Evolutionary conservation across 2,113 vertebrate species (phyloP).

Genomic region (Nettapus auritus): DNA sequence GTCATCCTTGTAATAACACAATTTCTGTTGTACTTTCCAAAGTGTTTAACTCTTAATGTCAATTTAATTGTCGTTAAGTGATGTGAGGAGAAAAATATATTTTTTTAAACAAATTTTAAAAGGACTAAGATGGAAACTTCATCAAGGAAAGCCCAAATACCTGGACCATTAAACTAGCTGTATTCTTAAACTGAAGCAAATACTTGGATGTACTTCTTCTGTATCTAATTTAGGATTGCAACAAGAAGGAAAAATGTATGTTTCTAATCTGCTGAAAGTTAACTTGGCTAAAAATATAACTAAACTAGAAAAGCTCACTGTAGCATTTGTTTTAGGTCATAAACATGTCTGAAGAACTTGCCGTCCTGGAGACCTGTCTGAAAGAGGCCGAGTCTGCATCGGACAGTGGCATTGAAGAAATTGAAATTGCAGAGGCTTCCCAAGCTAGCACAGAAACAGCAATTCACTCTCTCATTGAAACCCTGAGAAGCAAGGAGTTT

Average conservation of each 20-base stretch:
- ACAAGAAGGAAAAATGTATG: neutral
- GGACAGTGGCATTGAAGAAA: slow-evolving; percentile 82
- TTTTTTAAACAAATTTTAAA: neutral
- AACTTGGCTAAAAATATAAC: neutral
- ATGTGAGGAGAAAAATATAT: neutral
- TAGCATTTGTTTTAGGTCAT: slow-evolving; percentile 83
- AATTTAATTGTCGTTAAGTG: neutral
- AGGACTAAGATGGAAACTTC: neutral
- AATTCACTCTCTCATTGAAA: slow-evolving; percentile 94
- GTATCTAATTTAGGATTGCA: neutral
- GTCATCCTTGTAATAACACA: neutral
- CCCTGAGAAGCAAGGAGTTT: slow-evolving; percentile 89
- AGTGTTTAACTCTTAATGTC: neutral
- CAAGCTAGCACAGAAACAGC: slow-evolving; percentile 92
- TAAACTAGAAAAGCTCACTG: neutral
- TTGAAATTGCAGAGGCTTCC: slow-evolving; percentile 85
- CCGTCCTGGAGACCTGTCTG: slow-evolving; percentile 88
- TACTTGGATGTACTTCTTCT: neutral
- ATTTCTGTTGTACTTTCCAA: neutral
- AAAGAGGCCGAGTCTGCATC: slow-evolving; percentile 88
- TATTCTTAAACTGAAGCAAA: neutral
- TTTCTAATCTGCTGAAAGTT: neutral
- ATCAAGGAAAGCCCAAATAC: neutral
- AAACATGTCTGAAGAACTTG: slow-evolving; percentile 97
- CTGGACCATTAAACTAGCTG: neutral